Base-by-base conservation (phyloP, 2,113 vertebrate species). In the Ia io region DNA sequence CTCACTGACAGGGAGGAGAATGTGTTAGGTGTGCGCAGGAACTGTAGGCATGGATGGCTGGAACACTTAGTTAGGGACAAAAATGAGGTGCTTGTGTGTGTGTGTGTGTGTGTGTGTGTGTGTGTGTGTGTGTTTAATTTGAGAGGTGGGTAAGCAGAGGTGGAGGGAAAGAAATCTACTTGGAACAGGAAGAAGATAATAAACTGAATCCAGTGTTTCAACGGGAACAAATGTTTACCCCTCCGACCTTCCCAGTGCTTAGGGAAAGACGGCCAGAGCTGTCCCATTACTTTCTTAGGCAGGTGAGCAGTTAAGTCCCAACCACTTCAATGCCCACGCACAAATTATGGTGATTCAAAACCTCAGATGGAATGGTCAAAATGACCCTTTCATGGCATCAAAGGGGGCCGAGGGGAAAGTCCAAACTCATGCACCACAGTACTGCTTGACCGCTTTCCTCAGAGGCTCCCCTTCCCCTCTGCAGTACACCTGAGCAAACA, bases 401-500 rank as follows among this genome's bases (percentile, higher is more conserved):
- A 32, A 65, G 63, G 30, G 28, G 30, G 63, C 63, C 30, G 16
- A 32, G 63, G 16, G 32, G 16, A 67, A 67, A 32, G 28, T n/a
- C 30, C 63, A 32, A 8, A n/a, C 63, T 8, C 63, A 67, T 6
- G 3, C 63, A 32, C 30, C 30, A 16, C 32, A 65, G 63, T 14
- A 32, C 63, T 65, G 61, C 30, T 32, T 32, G 30, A 65, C 63
- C 14, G 3, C 67, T 44, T 30, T 14, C 13, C 71, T 40, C 9
- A 28, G 71, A 74, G 2, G 40, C 71, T 30, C 40, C 13, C 23
- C 40, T 28, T 17, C 17, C 35, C 11, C 40, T 84, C 85, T 51
- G 79, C n/a, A n/a, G 88, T 5, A 14, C 83, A 63, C 93, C 91
- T 90, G 93, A 95, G 92, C 96, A 97, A 98, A 97, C 76, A 84